Evolutionary conservation across 2,888 invertebrate genomes (phyloP).

Genomic region (Palloptera scutellata): DNA sequence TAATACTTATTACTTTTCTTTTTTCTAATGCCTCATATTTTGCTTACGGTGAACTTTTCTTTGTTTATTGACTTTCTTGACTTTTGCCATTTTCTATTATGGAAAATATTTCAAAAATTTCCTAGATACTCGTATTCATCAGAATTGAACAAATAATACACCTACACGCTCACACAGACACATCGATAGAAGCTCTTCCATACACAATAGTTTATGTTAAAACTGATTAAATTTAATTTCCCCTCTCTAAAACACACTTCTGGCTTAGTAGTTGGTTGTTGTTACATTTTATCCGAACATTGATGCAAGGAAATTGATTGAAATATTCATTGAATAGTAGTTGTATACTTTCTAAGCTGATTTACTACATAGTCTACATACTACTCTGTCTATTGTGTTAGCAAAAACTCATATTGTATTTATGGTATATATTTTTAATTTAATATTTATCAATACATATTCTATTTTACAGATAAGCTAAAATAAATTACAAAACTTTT

Average conservation of each 20-base stretch:
- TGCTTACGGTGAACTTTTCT: not conserved
- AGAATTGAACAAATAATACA: not conserved
- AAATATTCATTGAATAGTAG: slow-evolving; percentile 59
- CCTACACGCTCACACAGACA: not conserved
- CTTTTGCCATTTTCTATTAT: not conserved
- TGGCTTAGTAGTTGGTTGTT: too few relatives aligned
- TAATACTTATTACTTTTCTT: too few relatives aligned
- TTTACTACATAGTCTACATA: slow-evolving; percentile 43
- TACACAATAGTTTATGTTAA: slow-evolving; percentile 2
- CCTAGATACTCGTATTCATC: too few relatives aligned
- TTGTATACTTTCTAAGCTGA: slow-evolving; percentile 49
- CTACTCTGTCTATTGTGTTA: not conserved
- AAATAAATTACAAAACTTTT: not conserved
- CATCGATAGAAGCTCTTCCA: not conserved
- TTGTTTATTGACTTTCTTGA: not conserved
- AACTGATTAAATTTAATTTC: slow-evolving; percentile 30
- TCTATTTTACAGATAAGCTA: not conserved
- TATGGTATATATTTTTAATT: not conserved
- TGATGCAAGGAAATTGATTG: slow-evolving; percentile 48
- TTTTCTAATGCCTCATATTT: not conserved
- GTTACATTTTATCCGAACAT: not conserved
- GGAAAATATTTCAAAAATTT: too few relatives aligned
- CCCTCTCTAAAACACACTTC: not conserved
- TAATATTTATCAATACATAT: not conserved
- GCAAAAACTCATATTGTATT: slow-evolving; percentile 5